Base-by-base conservation (phyloP, 2,797 vertebrate genomes). In the Coilia nasus region DNA sequence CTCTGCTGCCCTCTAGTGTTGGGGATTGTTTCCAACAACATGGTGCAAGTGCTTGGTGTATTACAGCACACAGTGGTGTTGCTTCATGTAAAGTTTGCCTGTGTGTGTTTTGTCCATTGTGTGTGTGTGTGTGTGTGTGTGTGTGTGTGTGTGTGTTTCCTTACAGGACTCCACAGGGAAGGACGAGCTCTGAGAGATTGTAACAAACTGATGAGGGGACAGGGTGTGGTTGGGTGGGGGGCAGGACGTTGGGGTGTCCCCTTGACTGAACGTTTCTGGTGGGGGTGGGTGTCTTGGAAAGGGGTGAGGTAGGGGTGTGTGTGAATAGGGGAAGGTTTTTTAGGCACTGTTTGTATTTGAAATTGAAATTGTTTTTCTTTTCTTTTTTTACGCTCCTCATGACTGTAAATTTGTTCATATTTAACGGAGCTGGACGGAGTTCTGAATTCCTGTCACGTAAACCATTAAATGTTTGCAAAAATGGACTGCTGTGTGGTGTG, bases 371-470 rank as follows among this genome's bases (percentile, higher is more conserved):
- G 57, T 78, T 86, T 23, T 87, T 82, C 64, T 86, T 78, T 84
- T 83, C 83, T 91, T 90, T 96, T 97, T 96, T 97, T 96, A 97
- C 97, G 99, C 99, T 99, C 98, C 98, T 97, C 97, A 97, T 96
- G 96, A 98, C 97, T 99, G 98, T 99, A 98, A 99, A 99, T 99
- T 99, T 99, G 97, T 99, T 96, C 99, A 99, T 99, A 99, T 99
- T 99, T 99, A 99, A 99, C 97, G 97, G 97, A 97, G 94, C 93
- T 94, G 95, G 95, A 96, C 97, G 97, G 96, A 98, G 97, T 97
- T 95, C 97, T 93, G 95, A 91, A 86, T 97, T 97, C 96, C 96
- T 96, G 97, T 97, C 96, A 95, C 92, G 96, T 96, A 97, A 96
- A 97, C 94, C 95, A 98, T 97, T 98, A 97, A 98, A 97, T 97